Base-by-base conservation (phyloP, 2,797 vertebrate species). In the Gila robusta region DNA sequence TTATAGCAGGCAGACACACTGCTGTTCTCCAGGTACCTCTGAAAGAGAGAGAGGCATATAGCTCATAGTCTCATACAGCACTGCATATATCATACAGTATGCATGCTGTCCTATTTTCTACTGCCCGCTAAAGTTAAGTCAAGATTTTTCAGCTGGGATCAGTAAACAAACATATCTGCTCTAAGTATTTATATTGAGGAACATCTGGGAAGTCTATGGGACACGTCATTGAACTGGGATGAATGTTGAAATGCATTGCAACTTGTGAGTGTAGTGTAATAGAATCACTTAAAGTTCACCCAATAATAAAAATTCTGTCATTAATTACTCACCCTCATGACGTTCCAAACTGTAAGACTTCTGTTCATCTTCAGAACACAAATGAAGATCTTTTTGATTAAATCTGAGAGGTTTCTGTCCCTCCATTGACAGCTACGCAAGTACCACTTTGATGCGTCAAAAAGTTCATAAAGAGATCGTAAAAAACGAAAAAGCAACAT, bases 1-100 rank as follows among this genome's bases (percentile, higher is more conserved):
- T 99, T 99, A 91, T 97, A 99, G 93, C 98, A 99, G 88, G 96
- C 96, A 23, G 95, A 94, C 90, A 97, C 92, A 23, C 95, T 98
- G 94, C 93, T 96, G 88, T 97, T 98, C 94, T 98, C 98, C 93
- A 95, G 92, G 94, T 96, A 99, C 95, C 96, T 96, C 98, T 98
- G 39, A 35, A 41, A 78, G 37, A 67, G 8, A 84, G 10, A 86
- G 10, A 62, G 21, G 37, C 4, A 59, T 62, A 23, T 47, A 32
- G 35, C 5, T 12, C 16, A 16, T 6, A 17, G 39, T 72, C 39
- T 41, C 5, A 80, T 28, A 32, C 79, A 67, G 32, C 8, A 23
- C 21, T 67, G 26, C 26, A 79, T 59, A 16, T 10, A 79, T 19
- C 23, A 37, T 6, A 78, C 32, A 37, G 11, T 26, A 26, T 9